These are phyloP conservation scores for Mormyrops boulengeri DNA, from an alignment of 2,797 vertebrate genomes.

Conservation along the genomic window DNA sequence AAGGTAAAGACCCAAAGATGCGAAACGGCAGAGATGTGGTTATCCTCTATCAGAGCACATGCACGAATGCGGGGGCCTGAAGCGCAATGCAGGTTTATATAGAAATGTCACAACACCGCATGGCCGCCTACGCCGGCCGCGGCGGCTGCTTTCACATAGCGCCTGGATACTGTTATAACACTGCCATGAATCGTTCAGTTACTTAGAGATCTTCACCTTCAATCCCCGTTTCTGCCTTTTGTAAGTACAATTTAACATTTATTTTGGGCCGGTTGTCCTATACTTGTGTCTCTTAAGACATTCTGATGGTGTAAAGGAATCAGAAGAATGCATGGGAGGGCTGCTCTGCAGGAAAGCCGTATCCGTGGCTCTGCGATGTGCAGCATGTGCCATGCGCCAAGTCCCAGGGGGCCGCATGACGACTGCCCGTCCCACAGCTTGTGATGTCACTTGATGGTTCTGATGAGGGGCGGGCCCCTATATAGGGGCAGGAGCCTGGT, in stretches of 20 bases:
- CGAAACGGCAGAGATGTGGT: neutral
- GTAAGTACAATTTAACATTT: neutral
- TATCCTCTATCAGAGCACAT: neutral
- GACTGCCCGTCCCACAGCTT: conserved; percentile 29
- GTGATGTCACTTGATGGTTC: conserved; percentile 58
- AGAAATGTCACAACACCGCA: neutral
- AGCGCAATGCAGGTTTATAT: neutral
- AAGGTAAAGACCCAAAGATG: neutral
- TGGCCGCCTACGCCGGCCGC: neutral
- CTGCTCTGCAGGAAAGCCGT: conserved; percentile 28
- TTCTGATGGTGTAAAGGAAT: neutral
- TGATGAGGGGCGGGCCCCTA: conserved; percentile 25
- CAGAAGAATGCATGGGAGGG: neutral
- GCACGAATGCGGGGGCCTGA: neutral
- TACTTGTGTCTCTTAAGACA: neutral
- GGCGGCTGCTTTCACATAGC: neutral
- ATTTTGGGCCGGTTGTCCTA: neutral
- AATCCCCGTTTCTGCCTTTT: neutral
- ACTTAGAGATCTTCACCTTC: neutral
- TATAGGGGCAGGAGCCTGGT: neutral
- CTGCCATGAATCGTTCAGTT: neutral
- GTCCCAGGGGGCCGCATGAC: conserved; percentile 43
- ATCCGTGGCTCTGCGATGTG: conserved; percentile 27
- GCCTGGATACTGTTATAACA: neutral
- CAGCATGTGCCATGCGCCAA: conserved; percentile 53